Conservation (phyloP, 2,797 vertebrate species). For the Danionella dracula region DNA sequence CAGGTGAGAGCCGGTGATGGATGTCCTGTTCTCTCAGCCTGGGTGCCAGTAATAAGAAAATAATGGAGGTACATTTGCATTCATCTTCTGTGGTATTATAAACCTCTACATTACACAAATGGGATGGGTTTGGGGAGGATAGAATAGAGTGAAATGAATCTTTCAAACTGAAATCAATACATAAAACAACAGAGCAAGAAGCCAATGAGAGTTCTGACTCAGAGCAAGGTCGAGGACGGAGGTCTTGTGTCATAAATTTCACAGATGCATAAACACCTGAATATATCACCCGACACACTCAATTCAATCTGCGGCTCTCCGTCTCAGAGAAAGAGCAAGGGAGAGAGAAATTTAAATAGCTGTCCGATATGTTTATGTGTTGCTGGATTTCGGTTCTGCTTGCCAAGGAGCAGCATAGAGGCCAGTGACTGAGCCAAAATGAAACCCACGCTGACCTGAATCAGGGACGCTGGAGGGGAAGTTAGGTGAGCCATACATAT, state of each 20-base stretch:
- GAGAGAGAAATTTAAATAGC: slow-evolving; percentile 58
- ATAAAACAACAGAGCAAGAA: slow-evolving; percentile 42
- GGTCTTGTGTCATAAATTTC: slow-evolving; percentile 33
- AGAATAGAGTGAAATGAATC: slow-evolving; percentile 20
- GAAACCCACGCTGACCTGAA: slow-evolving; percentile 60
- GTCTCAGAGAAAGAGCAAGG: slow-evolving; percentile 34
- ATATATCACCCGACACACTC: slow-evolving; percentile 25
- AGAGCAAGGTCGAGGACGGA: slow-evolving; percentile 56
- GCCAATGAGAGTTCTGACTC: slow-evolving; percentile 44
- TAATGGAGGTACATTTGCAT: slow-evolving; percentile 29
- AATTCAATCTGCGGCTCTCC: slow-evolving; percentile 46
- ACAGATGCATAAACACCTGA: slow-evolving; percentile 28
- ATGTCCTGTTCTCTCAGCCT: slow-evolving; percentile 24
- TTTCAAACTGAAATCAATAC: slow-evolving; percentile 33
- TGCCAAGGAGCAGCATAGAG: slow-evolving; percentile 50
- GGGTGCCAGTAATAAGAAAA: slow-evolving; percentile 27
- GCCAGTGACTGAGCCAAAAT: slow-evolving; percentile 55
- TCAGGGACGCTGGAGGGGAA: slow-evolving; percentile 41
- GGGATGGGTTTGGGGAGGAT: slow-evolving; percentile 28
- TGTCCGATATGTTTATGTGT: slow-evolving; percentile 57
- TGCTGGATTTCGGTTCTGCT: slow-evolving; percentile 48
- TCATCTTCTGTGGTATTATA: slow-evolving; percentile 20
- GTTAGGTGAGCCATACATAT: slow-evolving; percentile 42
- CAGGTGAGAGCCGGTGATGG: slow-evolving; percentile 13
- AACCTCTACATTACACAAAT: slow-evolving; percentile 31